Evolutionary conservation across 2,797 vertebrate species (phyloP), one percentile per base, ranked within the genome.

Genomic region (Prunella strophiata): DNA sequence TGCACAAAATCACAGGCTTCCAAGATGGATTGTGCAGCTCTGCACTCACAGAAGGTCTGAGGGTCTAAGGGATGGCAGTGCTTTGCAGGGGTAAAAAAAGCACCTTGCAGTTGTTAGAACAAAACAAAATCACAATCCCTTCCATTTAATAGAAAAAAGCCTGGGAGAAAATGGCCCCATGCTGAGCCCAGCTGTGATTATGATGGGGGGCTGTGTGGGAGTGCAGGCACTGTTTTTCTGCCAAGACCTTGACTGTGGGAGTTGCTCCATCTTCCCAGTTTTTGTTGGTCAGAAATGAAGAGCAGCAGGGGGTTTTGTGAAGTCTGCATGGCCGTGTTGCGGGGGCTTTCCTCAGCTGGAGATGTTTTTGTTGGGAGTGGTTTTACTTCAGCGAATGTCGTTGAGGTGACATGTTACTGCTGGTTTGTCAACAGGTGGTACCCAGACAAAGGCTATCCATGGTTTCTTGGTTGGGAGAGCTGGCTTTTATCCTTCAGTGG

Each of bases 291-390:
- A 76, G 67, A 92, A 52, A 42, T 30, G 20, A 57, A 57, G 63
- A 40, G 25, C 43, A 4, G 1, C 40, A 34, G 51, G n/a, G 18
- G 11, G 14, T 27, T 61, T 34, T 47, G 47, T 5, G 8, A 61
- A 54, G 13, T 32, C 43, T 74, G 19, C 1, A 1, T 0, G 7
- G 8, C 66, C 77, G 7, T 42, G 9, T 38, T 0, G 3, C 0
- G 0, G 51, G 42, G 36, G 10, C 23, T 52, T 75, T 85, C 50
- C 50, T 88, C 18, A 8, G 48, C 74, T 45, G 11, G 58, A 57
- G 65, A 22, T 74, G 8, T 26, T 83, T 80, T 67, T 6, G 1
- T 30, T 67, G 57, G 68, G 61, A 71, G 29, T 57, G 30, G 19
- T 85, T 85, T 88, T 67, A 22, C 47, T 82, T 48, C 9, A 20